Evolutionary conservation across 2,888 invertebrate genomes (phyloP).

Genomic region (Cylindroiulus punctatus): DNA sequence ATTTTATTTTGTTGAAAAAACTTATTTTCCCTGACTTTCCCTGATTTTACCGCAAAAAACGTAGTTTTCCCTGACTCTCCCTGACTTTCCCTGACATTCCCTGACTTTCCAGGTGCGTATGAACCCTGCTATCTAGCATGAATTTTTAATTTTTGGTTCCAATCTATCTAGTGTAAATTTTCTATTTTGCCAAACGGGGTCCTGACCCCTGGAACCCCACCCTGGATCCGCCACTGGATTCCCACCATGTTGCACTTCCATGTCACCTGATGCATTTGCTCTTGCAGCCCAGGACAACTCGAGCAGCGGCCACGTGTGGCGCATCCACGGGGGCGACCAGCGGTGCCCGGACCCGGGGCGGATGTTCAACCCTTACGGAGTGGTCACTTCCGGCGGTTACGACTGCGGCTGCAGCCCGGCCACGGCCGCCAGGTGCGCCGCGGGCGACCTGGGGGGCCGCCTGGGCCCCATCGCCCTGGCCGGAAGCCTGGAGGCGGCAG

Average conservation of each 20-base stretch:
- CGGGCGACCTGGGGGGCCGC: slow-evolving; percentile 50
- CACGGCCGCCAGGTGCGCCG: slow-evolving; percentile 8
- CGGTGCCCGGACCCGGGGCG: not conserved
- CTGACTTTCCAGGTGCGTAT: too few species aligned
- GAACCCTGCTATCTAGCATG: too few species aligned
- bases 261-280: not conserved
- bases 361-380: slow-evolving; percentile 49
- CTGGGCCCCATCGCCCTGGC: slow-evolving; percentile 9
- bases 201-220: not conserved
- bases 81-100: too few species aligned
- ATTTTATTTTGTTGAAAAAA: too few species aligned
- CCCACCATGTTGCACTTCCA: not conserved
- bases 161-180: too few species aligned
- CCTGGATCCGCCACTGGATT: too few species aligned
- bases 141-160: too few species aligned
- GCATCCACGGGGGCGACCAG: not conserved
- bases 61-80: too few species aligned
- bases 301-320: slow-evolving; percentile 29
- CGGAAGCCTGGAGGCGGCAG: not conserved
- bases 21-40: too few species aligned
- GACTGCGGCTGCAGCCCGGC: slow-evolving; percentile 36
- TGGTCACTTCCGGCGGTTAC: not conserved
- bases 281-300: slow-evolving; percentile 2
- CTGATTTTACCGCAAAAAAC: too few species aligned
- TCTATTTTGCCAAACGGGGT: too few species aligned